phyloP scores from a whole-genome alignment of 2,113 vertebrate genomes.

The Felis catus region F.catus_Fca126_mat1.0 CM031419.1:123397501-123398000 shows the following conservation, averaged over 20 bases:
- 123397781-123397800: background rate
- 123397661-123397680: conserved; percentile 49
- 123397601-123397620: conserved; percentile 22
- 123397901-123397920: too few species aligned
- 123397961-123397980: too few species aligned
- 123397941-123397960: too few species aligned
- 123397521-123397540: background rate
- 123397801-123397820: background rate
- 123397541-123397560: background rate
- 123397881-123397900: too few species aligned
- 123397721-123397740: background rate
- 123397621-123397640: conserved; percentile 30
- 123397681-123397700: conserved; percentile 9
- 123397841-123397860: too few species aligned
- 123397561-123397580: background rate
- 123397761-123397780: background rate
- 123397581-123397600: background rate
- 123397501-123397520: background rate
- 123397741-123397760: background rate
- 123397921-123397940: too few species aligned
- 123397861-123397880: too few species aligned
- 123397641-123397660: conserved; percentile 60
- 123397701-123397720: background rate
- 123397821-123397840: too few species aligned
- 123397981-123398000: too few species aligned